These are phyloP conservation scores for Corythoichthys haematopterus DNA, from an alignment of 2,113 vertebrate genomes.

Conservation along the genomic window DNA sequence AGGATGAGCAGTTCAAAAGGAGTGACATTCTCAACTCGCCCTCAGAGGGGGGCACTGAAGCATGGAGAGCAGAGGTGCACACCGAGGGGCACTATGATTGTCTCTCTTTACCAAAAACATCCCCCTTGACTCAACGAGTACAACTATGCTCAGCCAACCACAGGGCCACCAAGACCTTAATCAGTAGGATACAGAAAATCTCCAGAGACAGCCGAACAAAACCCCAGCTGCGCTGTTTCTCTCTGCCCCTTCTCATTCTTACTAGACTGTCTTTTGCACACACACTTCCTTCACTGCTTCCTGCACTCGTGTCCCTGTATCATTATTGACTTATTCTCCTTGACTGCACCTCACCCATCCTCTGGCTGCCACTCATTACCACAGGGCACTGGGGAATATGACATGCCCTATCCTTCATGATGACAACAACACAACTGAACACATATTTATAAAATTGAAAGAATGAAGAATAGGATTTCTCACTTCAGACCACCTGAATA, in stretches of 20 bases:
- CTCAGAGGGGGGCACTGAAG: conserved; percentile 40
- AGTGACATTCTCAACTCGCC: conserved; percentile 53
- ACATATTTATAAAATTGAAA: conserved; percentile 16
- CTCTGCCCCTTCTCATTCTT: conserved; percentile 39
- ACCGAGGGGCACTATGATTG: conserved; percentile 46
- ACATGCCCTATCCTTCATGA: conserved; percentile 27
- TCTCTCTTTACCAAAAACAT: conserved; percentile 27
- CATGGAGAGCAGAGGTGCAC: conserved; percentile 39
- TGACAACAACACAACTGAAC: conserved; percentile 30
- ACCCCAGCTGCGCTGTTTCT: conserved; percentile 65
- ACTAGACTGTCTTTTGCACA: conserved; percentile 23
- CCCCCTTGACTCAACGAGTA: conserved; percentile 5
- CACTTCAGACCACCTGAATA: background rate
- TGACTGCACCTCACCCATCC: conserved; percentile 62
- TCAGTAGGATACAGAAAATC: conserved; percentile 72
- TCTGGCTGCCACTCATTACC: conserved; percentile 62
- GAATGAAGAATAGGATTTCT: background rate
- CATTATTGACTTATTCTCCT: conserved; percentile 65
- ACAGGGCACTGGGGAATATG: conserved; percentile 45
- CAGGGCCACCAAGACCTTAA: conserved; percentile 62
- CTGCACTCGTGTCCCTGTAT: conserved; percentile 48
- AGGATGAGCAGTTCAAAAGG: conserved; percentile 57
- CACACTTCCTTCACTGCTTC: conserved; percentile 49
- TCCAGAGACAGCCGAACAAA: conserved; percentile 46
- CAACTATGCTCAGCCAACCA: conserved; percentile 45